These are phyloP conservation scores for Cynopterus sphinx DNA, from an alignment of 2,797 vertebrate species.

Conservation along the genomic window DNA sequence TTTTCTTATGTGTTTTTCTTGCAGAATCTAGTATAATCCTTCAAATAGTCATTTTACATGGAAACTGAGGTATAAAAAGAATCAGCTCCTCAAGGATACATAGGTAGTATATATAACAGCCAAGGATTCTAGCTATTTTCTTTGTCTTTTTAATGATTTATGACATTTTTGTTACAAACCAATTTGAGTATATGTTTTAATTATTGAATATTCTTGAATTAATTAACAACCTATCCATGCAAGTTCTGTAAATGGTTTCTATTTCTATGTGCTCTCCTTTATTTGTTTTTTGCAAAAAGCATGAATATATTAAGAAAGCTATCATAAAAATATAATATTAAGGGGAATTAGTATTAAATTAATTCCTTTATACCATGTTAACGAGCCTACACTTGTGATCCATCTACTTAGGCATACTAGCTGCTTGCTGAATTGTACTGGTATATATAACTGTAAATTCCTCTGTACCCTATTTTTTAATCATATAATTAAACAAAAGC, in stretches of 20 bases:
- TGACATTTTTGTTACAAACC: neutral
- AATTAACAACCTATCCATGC: neutral
- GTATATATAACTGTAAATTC: slow-evolving; percentile 85
- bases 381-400: slow-evolving; percentile 73
- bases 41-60: neutral
- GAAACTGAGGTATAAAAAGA: neutral
- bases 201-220: slow-evolving; percentile 16
- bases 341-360: slow-evolving; percentile 74
- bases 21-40: neutral
- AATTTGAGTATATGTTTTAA: neutral
- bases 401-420: slow-evolving; percentile 78
- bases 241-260: neutral
- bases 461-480: slow-evolving; percentile 84
- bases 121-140: neutral
- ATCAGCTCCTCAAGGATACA: neutral
- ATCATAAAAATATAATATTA: slow-evolving; percentile 68
- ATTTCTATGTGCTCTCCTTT: neutral
- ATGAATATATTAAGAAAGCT: slow-evolving; percentile 67
- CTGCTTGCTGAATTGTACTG: slow-evolving; percentile 79
- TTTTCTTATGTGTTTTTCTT: neutral
- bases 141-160: neutral
- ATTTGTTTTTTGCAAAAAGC: neutral
- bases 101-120: neutral
- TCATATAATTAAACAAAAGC: slow-evolving; percentile 87
- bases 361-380: slow-evolving; percentile 78